Evolutionary conservation across 2,888 invertebrate genomes (phyloP).

Genomic region (Conchocele bisecta): DNA sequence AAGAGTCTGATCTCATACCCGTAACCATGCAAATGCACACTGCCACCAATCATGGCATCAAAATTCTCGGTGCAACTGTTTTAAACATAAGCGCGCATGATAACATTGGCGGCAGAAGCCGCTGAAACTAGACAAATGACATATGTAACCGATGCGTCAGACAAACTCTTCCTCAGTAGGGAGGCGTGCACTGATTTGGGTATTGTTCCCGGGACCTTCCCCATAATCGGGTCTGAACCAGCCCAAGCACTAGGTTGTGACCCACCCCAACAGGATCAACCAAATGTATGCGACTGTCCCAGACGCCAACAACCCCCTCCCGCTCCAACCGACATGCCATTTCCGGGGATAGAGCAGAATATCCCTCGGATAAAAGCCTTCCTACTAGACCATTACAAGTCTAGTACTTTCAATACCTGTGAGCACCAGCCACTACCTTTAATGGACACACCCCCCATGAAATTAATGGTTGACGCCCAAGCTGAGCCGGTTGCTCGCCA

Average conservation of each 20-base stretch:
- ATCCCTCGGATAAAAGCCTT: conserved; percentile 19
- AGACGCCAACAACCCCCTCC: conserved; percentile 18
- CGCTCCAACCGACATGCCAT: conserved; percentile 21
- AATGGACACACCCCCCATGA: conserved; percentile 35
- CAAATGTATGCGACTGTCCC: conserved; percentile 2
- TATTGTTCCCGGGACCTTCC: conserved; percentile 60
- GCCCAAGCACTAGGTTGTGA: too few species aligned
- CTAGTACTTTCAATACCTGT: conserved; percentile 56
- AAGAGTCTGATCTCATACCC: too few species aligned
- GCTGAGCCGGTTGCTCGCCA: conserved; percentile 40
- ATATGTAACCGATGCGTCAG: conserved; percentile 65
- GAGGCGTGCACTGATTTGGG: conserved; percentile 64
- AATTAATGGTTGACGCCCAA: conserved; percentile 34
- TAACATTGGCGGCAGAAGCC: too few species aligned
- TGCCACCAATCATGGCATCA: too few species aligned
- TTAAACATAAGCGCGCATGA: too few species aligned
- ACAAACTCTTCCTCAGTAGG: conserved; percentile 63
- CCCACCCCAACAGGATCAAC: too few species aligned
- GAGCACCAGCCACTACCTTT: conserved; percentile 48
- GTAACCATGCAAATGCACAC: too few species aligned
- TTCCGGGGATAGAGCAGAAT: conserved; percentile 47
- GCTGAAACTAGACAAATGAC: conserved; percentile 67
- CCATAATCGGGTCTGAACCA: conserved; percentile 37
- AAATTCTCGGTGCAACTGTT: too few species aligned
- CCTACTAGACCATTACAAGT: conserved; percentile 43